phyloP scores from a whole-genome alignment of 2,113 vertebrate genomes.

The Rhinoptilus africanus region DNA sequence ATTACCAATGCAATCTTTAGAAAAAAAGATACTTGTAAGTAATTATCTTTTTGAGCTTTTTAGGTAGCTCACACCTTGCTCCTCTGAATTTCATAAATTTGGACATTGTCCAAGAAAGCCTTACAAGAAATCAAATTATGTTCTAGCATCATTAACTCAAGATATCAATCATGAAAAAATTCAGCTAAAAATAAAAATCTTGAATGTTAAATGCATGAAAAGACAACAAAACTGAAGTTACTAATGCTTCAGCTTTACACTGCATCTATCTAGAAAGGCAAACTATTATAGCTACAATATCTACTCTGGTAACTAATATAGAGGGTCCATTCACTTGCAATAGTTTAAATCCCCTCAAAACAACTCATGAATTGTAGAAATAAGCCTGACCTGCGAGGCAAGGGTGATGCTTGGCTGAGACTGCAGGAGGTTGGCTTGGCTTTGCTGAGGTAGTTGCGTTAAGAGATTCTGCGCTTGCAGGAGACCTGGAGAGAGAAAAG shows the following conservation, averaged over 20 bases:
- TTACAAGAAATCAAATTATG: not conserved
- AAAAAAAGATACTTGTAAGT: not conserved
- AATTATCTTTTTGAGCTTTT: not conserved
- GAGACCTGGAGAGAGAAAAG: constrained; percentile 79
- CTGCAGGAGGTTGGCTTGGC: constrained; percentile 99
- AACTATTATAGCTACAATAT: not conserved
- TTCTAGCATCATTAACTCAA: not conserved
- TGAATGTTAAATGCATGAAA: not conserved
- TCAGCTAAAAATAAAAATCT: not conserved
- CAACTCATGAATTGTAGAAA: not conserved
- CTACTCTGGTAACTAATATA: not conserved
- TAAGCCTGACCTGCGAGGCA: constrained; percentile 87
- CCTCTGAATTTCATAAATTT: not conserved
- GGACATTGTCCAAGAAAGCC: not conserved
- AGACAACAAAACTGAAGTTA: not conserved
- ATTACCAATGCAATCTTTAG: not conserved
- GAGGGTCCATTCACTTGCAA: not conserved
- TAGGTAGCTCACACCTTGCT: not conserved
- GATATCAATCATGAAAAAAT: not conserved
- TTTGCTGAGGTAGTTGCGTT: constrained; percentile 99
- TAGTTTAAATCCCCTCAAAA: not conserved
- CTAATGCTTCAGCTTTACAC: not conserved
- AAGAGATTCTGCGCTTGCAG: constrained; percentile 97
- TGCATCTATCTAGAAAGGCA: not conserved
- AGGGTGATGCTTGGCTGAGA: constrained; percentile 97